phyloP scores from a whole-genome alignment of 2,113 vertebrate species.

The Aepyceros melampus region DNA sequence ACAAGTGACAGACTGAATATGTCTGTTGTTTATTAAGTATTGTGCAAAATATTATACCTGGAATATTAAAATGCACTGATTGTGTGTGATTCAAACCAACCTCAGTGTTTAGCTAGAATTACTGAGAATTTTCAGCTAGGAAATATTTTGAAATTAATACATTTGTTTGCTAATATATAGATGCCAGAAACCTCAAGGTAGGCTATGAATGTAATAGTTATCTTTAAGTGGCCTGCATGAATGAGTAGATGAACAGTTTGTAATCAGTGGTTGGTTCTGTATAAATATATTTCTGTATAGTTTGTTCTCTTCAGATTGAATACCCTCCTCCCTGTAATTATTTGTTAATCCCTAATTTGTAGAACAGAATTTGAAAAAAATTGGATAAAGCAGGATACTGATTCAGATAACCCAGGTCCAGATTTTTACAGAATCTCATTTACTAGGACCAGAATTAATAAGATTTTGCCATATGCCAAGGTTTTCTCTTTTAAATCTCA shows the following conservation, averaged over 20 bases:
- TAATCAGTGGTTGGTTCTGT: background rate
- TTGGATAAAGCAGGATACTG: background rate
- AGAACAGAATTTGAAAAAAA: background rate
- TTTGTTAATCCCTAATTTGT: background rate
- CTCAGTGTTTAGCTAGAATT: background rate
- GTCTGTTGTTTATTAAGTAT: background rate
- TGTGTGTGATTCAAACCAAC: background rate
- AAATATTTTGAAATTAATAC: background rate
- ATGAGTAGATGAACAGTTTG: background rate
- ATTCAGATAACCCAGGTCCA: background rate
- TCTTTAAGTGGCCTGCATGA: background rate
- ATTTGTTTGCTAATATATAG: background rate
- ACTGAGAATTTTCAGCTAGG: background rate
- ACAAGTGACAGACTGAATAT: background rate
- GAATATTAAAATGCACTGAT: background rate
- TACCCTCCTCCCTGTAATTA: rapidly evolving
- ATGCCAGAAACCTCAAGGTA: background rate
- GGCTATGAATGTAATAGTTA: background rate
- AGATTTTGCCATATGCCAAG: background rate
- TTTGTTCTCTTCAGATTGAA: background rate
- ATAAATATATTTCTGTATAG: background rate
- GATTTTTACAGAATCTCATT: background rate
- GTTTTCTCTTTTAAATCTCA: background rate
- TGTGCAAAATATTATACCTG: background rate
- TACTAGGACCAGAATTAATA: conserved; percentile 16